Evolutionary conservation across 2,888 invertebrate species (phyloP), one percentile per base, ranked within the genome.

Genomic region (Agrotis exclamationis): DNA sequence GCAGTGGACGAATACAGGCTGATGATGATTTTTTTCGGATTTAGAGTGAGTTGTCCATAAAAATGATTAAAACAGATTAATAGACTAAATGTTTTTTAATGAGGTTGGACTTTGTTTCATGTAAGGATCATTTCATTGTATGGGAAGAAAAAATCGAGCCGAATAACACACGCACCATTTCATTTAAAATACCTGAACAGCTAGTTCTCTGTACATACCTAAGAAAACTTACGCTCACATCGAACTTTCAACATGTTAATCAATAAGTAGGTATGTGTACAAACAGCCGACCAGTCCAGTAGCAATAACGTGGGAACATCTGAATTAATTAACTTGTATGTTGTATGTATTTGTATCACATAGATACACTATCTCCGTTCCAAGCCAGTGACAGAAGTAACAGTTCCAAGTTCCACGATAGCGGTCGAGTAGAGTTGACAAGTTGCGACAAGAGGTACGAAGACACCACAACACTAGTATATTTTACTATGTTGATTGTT

Each of bases 281-380:
- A 33, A 45, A 68, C 13, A 22, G n/a, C 11, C 33, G 68, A 22
- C n/a, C 13, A 13, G 39, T 44, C 18, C 45, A 58, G 50, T 51
- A 47, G 44, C 28, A 57, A n/a, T n/a, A n/a, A 59, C 57, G 48
- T 56, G 80, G 33, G 33, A 63, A 59, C 60, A 59, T 44, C 18
- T 18, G 20, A 70, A 57, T 80, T 70, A 79, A 70, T 80, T 76
- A 76, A 63, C 45, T 63, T 67, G 63, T 62, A 47, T 67, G 60
- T 63, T 67, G 63, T 62, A 47, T 67, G 60, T 76, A 57, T 60
- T 76, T 80, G 56, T 60, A 68, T 18, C 64, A 57, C 50, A 63
- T 20, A 57, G 16, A 59, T 44, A 39, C 60, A 60, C 45, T 76
- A 65, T 70, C 80, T 63, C n/a, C 39, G 24, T 65, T 66, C 54